phyloP scores from a whole-genome alignment of 2,797 vertebrate genomes.

The Myripristis murdjan region DNA sequence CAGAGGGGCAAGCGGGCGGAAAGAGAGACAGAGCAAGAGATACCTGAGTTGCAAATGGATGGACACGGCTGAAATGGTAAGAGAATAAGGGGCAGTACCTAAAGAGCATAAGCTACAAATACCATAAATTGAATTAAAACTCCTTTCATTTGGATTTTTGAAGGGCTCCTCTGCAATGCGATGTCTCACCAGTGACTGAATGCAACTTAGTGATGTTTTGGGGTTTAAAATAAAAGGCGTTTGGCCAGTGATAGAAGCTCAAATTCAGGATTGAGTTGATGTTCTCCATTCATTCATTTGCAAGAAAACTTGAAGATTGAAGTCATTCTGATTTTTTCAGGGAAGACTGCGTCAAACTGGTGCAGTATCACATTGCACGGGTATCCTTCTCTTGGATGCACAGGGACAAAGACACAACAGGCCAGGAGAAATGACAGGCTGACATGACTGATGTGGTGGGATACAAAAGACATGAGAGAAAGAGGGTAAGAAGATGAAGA shows the following conservation, averaged over 20 bases:
- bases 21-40: constrained; percentile 59
- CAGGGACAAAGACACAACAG: not conserved
- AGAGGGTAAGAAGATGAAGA: constrained; percentile 43
- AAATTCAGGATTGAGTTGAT: too few relatives aligned
- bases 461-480: not conserved
- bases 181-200: not conserved
- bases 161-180: constrained; percentile 35
- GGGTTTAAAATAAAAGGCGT: too few relatives aligned
- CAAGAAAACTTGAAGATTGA: too few relatives aligned
- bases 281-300: too few relatives aligned
- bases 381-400: constrained; percentile 20
- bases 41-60: constrained; percentile 85
- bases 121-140: too few relatives aligned
- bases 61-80: constrained; percentile 20
- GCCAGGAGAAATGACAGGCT: not conserved
- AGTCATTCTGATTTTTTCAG: constrained; percentile 3
- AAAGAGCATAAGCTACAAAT: not conserved
- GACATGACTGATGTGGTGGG: not conserved
- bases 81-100: not conserved
- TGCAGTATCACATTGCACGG: constrained; percentile 30
- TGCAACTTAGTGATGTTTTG: constrained; percentile 14
- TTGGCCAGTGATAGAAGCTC: too few relatives aligned
- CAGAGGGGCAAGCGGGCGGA: constrained; percentile 14
- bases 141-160: not conserved
- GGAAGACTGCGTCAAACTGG: constrained; percentile 14